Base-by-base conservation (phyloP, 2,888 invertebrate species). In the Caenorhabditis wallacei region DNA sequence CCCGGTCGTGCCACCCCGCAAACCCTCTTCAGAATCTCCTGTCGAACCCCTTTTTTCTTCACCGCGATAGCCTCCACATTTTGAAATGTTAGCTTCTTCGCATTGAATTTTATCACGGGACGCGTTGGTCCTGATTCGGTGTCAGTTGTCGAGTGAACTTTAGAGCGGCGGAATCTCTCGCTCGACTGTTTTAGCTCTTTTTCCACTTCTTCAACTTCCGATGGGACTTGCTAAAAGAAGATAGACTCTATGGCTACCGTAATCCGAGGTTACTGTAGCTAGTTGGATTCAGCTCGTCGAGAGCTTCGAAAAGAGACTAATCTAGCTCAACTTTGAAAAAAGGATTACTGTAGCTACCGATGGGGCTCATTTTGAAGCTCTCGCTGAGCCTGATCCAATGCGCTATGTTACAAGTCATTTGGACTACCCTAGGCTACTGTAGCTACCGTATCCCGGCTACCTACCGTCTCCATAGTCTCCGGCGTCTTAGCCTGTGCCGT, bases 1-100 rank as follows among this genome's bases (percentile, higher is more conserved):
- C 86, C 86, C 8, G 86, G 74, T 26, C 76, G 53, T 1, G 85
- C 84, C 11, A 75, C 64, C n/a, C 86, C 86, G 11, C 78, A 75
- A 0, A 85, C 82, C 54, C 43, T 61, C 20, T 68, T 79, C 48
- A 79, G 70, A 75, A 83, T 80, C 26, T 63, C 57, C 53, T 83
- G 78, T 18, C 66, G 35, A 0, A 20, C n/a, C 0, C 79, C 79
- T 10, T 80, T 71, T 26, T 80, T 80, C 13, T 72, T 78, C 37
- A 74, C 54, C 0, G 69, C 69, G 2, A 61, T 37, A 22, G 82
- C 82, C 43, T 82, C 63, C 10, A 82, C 72, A 20, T 74, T 64
- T 18, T 56, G 72, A 30, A 78, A 82, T n/a, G 48, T 43, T 48
- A 82, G 20, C 26, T 70, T 69, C 35, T 80, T 80, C 20, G 54